phyloP scores from a whole-genome alignment of 2,888 invertebrate species.

The Sesia bembeciformis region DNA sequence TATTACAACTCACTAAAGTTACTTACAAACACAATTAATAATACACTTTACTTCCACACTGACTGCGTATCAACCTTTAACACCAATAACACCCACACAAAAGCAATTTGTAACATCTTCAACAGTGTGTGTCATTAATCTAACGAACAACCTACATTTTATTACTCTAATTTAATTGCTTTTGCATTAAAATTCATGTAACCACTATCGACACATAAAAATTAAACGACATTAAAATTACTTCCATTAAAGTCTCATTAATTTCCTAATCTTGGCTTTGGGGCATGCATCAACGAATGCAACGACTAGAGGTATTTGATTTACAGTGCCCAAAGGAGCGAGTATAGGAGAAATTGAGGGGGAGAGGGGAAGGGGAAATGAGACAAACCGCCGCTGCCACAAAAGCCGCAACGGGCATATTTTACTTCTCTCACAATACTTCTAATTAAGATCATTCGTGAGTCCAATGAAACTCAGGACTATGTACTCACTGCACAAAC shows the following conservation, averaged over 20 bases:
- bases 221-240: constrained; percentile 32
- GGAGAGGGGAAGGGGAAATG: constrained; percentile 11
- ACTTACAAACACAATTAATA: neutral
- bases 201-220: constrained; percentile 13
- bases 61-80: neutral
- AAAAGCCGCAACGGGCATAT: constrained; percentile 47
- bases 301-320: constrained; percentile 46
- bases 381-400: constrained; percentile 13
- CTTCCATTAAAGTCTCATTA: constrained; percentile 65
- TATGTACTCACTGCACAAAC: constrained; percentile 53
- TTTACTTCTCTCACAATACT: constrained; percentile 63
- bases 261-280: constrained; percentile 60
- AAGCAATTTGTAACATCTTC: constrained; percentile 44
- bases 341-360: constrained; percentile 7
- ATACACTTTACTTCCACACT: neutral
- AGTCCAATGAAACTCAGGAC: constrained; percentile 50
- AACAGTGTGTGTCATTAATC: constrained; percentile 40
- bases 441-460: constrained; percentile 72
- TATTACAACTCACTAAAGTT: constrained; percentile 1
- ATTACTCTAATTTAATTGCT: constrained; percentile 50
- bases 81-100: constrained; percentile 22
- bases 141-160: constrained; percentile 22
- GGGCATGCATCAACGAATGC: constrained; percentile 34
- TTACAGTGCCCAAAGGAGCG: constrained; percentile 32
- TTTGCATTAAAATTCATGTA: constrained; percentile 59